Evolutionary conservation across 2,113 vertebrate genomes (phyloP), one percentile per base, ranked within the genome.

Genomic region (Aphyosemion australe): DNA sequence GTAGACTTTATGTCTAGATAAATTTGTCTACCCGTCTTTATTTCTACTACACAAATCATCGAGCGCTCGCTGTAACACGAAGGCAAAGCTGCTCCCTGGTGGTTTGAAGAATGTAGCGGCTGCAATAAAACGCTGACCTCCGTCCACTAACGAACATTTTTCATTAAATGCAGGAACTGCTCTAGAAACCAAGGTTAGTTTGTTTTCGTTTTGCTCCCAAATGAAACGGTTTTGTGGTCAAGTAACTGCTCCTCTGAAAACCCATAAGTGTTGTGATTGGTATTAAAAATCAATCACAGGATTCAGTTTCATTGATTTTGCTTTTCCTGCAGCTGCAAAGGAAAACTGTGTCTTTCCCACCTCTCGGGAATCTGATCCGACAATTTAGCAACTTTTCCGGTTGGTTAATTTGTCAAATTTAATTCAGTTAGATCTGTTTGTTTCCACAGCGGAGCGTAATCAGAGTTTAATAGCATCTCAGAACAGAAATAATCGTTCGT

Each of bases 251-350:
- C 34, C 34, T 10, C 6, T 1, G 6, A 37, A 37, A 37, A 37
- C 34, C 6, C 9, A 37, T 16, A 2, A 9, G 18, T 14, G 13
- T 59, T 64, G 53, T 7, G 3, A 31, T 21, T 10, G 34, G 4
- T 11, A 42, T 56, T 53, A n/a, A 8, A 48, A 31, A 32, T 53
- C 58, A 41, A 12, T 49, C 14, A 13, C 6, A 42, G n/a, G 16
- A 21, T 67, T 55, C 56, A 61, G 54, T 11, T 56, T 13, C 61
- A 73, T 62, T 26, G 39, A 65, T 69, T 67, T 65, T 51, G 42
- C 15, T 69, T 67, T 65, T 51, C 42, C 18, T 43, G n/a, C 12
- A 20, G 32, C 14, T 57, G 31, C n/a, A 42, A 65, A 14, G 13
- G n/a, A 19, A 31, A 16, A 52, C 47, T 56, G 11, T 12, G 15